Evolutionary conservation across 2,888 invertebrate species (phyloP).

Genomic region (Halocaridina rubra): DNA sequence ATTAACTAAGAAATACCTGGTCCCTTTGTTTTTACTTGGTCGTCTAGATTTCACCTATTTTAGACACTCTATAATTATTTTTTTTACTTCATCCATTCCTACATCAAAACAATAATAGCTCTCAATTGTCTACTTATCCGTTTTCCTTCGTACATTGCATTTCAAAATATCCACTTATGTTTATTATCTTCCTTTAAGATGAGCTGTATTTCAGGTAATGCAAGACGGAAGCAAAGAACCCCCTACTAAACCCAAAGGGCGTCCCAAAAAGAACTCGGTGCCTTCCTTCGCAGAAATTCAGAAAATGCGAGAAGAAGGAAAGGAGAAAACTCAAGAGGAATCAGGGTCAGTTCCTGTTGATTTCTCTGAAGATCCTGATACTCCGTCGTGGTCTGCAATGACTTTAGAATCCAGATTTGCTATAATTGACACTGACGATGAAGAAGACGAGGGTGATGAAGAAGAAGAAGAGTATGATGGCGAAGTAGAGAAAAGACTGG

Average conservation of each 20-base stretch:
- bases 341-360: not conserved
- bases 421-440: not conserved
- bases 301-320: conserved; percentile 22
- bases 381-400: not conserved
- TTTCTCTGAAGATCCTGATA: too few species aligned
- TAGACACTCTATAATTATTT: too few species aligned
- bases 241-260: conserved; percentile 61
- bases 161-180: too few species aligned
- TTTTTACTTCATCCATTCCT: too few species aligned
- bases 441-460: not conserved
- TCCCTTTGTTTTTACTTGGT: too few species aligned
- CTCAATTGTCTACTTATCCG: too few species aligned
- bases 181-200: too few species aligned
- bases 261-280: conserved; percentile 63
- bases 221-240: conserved; percentile 67
- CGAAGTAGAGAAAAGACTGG: not conserved
- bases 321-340: not conserved
- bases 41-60: too few species aligned
- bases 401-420: not conserved
- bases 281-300: conserved; percentile 61
- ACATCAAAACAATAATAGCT: too few species aligned
- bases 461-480: not conserved
- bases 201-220: conserved; percentile 67
- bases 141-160: too few species aligned
- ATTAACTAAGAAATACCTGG: too few species aligned